These are phyloP conservation scores for Gymnopithys bicolor DNA, from an alignment of 2,797 vertebrate species.

Conservation along the genomic window DNA sequence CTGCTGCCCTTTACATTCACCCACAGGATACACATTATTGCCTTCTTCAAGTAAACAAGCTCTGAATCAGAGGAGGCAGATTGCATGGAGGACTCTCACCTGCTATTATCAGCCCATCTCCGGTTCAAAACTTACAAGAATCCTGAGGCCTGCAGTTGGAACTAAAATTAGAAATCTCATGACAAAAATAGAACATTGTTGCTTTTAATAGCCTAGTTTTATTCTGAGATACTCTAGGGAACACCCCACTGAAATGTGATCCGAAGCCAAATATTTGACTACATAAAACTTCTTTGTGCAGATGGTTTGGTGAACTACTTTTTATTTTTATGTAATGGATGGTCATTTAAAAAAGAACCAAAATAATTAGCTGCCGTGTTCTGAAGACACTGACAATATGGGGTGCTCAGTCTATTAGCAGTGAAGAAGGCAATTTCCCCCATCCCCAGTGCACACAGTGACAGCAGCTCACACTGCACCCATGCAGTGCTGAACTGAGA, in stretches of 20 bases:
- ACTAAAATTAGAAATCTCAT: not conserved
- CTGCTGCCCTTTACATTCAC: not conserved
- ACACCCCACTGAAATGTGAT: not conserved
- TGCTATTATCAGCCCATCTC: not conserved
- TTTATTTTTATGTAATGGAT: not conserved
- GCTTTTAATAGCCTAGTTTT: not conserved
- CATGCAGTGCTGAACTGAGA: not conserved
- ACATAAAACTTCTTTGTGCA: not conserved
- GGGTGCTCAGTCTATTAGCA: not conserved
- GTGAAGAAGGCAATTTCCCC: not conserved
- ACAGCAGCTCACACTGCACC: not conserved
- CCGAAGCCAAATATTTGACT: not conserved
- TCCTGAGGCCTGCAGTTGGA: not conserved
- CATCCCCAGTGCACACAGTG: not conserved
- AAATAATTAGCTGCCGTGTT: not conserved
- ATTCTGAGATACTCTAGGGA: not conserved
- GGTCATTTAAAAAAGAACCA: not conserved
- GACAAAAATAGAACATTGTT: not conserved
- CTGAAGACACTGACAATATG: not conserved
- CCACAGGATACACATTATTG: fast-evolving
- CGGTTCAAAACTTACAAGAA: not conserved
- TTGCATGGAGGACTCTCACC: not conserved
- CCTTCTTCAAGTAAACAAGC: not conserved
- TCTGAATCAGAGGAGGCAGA: not conserved
- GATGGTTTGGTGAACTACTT: not conserved